These are phyloP conservation scores for Syngnathus acus DNA, from an alignment of 2,797 vertebrate species.

Conservation along the genomic window DNA sequence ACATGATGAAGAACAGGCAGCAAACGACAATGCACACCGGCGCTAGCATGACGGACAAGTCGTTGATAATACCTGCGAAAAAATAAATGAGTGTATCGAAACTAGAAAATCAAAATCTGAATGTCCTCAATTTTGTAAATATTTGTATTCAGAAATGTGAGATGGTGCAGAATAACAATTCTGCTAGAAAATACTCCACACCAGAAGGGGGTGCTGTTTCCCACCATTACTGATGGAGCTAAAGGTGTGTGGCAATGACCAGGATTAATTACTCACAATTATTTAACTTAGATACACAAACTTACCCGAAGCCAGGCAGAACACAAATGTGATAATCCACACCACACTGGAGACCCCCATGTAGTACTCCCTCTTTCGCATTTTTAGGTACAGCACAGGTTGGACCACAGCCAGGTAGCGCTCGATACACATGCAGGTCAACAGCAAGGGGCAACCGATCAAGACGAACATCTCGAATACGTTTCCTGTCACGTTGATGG, in stretches of 20 bases:
- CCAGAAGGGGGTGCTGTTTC: too few species aligned
- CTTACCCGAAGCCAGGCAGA: slow-evolving; percentile 16
- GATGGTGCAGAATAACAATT: too few species aligned
- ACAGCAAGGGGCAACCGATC: slow-evolving; percentile 51
- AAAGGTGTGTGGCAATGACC: not conserved
- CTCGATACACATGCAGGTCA: slow-evolving; percentile 61
- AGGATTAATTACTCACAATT: not conserved
- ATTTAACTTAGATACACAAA: not conserved
- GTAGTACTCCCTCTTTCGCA: slow-evolving; percentile 35
- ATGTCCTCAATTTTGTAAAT: too few species aligned
- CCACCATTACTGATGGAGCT: not conserved
- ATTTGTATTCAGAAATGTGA: too few species aligned
- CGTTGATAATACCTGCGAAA: not conserved
- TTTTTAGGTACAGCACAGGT: slow-evolving; percentile 46
- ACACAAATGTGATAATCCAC: slow-evolving; percentile 40
- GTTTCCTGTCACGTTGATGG: not conserved
- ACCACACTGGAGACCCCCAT: slow-evolving; percentile 26
- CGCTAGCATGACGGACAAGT: not conserved
- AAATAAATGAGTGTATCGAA: not conserved
- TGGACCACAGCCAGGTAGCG: slow-evolving; percentile 43
- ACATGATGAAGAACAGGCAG: slow-evolving; percentile 45
- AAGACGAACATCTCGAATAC: slow-evolving; percentile 29
- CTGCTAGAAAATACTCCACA: too few species aligned
- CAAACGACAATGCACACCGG: slow-evolving; percentile 16
- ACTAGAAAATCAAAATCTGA: too few species aligned